phyloP scores from a whole-genome alignment of 2,888 invertebrate species.

The Bellardia pandia region DNA sequence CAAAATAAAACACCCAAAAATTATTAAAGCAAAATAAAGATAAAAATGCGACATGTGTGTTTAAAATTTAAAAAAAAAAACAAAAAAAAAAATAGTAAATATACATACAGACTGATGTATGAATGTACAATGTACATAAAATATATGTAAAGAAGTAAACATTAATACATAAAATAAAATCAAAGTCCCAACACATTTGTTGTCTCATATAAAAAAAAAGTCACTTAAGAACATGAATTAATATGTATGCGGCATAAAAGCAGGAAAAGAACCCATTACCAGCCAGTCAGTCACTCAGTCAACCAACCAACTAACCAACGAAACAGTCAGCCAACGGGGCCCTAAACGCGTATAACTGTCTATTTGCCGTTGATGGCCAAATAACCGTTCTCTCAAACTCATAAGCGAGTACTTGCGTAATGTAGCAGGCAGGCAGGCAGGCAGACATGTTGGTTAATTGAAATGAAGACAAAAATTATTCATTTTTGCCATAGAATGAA shows the following conservation, averaged over 20 bases:
- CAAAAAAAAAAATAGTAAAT: neutral
- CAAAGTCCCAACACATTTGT: conserved; percentile 10
- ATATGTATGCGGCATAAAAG: conserved; percentile 39
- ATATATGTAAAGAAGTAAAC: conserved; percentile 10
- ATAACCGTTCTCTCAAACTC: conserved; percentile 61
- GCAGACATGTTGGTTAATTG: conserved; percentile 39
- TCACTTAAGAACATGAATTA: conserved; percentile 41
- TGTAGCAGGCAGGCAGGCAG: conserved; percentile 22
- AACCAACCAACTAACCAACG: neutral
- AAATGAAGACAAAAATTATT: conserved; percentile 43
- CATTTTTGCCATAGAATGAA: conserved; percentile 17
- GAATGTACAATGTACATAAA: neutral
- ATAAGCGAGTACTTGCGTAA: conserved; percentile 20
- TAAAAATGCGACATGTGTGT: conserved; percentile 48
- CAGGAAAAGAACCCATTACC: conserved; percentile 45
- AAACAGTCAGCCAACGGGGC: conserved; percentile 18
- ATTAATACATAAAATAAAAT: conserved; percentile 4
- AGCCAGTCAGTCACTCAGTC: conserved; percentile 7
- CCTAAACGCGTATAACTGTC: conserved; percentile 67
- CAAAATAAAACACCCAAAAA: conserved; percentile 26
- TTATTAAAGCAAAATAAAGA: conserved; percentile 26
- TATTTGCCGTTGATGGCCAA: conserved; percentile 61
- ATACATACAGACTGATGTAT: neutral
- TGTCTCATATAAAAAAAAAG: neutral
- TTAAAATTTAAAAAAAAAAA: conserved; percentile 29